phyloP scores from a whole-genome alignment of 1,140 invertebrate species.

The Drosophila trapezifrons region DNA sequence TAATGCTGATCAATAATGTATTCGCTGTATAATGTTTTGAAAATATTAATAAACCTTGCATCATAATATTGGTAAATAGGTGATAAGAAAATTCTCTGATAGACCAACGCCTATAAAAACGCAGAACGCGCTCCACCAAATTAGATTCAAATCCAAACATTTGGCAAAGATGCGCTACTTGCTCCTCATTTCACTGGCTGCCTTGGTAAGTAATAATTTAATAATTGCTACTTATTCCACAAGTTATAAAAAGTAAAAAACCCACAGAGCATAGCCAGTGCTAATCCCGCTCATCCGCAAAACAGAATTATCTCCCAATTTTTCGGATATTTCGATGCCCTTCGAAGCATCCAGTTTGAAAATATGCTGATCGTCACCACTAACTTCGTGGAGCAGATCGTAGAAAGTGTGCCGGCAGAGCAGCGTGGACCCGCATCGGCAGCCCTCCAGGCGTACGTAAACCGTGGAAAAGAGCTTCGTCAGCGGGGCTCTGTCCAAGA shows the following conservation, averaged over 20 bases:
- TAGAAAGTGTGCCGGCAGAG: conserved; percentile 5
- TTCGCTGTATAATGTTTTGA: too few relatives aligned
- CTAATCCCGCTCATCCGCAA: conserved; percentile 4
- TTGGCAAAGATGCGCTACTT: conserved; percentile 15
- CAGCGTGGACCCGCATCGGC: conserved; percentile 10
- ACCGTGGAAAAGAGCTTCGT: not conserved
- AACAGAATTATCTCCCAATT: conserved; percentile 13
- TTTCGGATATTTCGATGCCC: conserved; percentile 15
- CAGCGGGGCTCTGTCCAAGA: not conserved
- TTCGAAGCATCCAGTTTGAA: not conserved
- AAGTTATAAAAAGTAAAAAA: not conserved
- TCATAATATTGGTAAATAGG: conserved; percentile 3
- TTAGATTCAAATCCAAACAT: conserved; percentile 1
- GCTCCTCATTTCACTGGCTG: conserved; percentile 2
- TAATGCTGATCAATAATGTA: too few relatives aligned
- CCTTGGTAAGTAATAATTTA: conserved; percentile 11
- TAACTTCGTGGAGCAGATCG: not conserved
- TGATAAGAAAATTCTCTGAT: conserved; percentile 5
- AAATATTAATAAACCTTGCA: not conserved
- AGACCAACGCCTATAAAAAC: conserved; percentile 16
- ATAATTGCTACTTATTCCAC: not conserved
- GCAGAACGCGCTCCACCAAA: not conserved
- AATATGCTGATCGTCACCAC: not conserved
- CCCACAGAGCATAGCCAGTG: conserved; percentile 5
- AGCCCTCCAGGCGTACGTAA: not conserved